A percentile compares a stretch with the other conserved stretches of the same genome.
phyloP scores from a whole-genome alignment of 2,113 vertebrate species.

The Catharus bicknelli region DNA sequence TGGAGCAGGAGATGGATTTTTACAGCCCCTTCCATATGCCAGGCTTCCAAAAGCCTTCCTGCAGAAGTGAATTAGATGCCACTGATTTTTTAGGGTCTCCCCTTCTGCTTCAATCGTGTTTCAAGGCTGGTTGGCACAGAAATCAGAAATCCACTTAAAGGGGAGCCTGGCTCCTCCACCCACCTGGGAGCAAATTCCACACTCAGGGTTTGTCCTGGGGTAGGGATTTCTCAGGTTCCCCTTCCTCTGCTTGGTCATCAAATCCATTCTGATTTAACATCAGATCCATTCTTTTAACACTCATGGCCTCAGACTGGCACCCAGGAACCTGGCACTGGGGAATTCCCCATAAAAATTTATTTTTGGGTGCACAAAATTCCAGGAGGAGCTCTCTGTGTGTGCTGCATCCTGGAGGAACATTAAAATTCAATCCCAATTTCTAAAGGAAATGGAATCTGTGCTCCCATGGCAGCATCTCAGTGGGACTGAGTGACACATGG shows the following conservation, averaged over 20 bases:
- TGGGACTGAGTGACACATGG: background rate
- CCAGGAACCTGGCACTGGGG: background rate
- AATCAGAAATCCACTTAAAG: background rate
- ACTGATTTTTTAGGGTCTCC: background rate
- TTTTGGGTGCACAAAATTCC: background rate
- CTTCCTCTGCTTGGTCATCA: background rate
- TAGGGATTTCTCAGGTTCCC: background rate
- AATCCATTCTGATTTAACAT: background rate
- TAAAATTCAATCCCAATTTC: background rate
- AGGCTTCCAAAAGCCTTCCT: background rate
- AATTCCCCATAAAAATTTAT: background rate
- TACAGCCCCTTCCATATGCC: background rate
- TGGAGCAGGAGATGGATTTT: conserved; percentile 42
- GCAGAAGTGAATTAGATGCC: background rate
- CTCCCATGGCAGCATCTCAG: background rate
- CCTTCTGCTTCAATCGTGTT: background rate
- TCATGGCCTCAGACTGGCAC: fast-evolving
- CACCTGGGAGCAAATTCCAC: background rate
- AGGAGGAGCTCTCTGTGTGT: background rate
- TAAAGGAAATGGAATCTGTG: background rate
- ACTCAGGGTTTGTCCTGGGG: background rate
- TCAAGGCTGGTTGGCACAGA: background rate
- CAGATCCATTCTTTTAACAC: too few relatives aligned
- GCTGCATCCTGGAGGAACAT: background rate
- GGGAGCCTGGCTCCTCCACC: background rate